Conservation (phyloP, 2,113 vertebrate genomes). For the Cyphomyrus discorhynchus region DNA sequence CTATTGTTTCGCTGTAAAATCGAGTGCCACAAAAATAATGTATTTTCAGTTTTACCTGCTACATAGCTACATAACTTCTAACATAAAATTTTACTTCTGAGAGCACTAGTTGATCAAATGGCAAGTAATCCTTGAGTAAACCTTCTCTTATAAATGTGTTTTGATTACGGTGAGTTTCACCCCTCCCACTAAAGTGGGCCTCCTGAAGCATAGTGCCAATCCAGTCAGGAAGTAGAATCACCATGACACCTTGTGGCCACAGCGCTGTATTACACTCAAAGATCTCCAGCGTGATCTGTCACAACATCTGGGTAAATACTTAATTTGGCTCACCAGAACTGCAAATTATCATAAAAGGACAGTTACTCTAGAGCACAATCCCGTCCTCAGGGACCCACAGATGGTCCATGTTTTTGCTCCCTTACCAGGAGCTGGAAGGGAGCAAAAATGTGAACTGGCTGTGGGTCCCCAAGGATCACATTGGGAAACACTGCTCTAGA, state of each 20-base stretch:
- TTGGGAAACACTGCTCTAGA: not conserved
- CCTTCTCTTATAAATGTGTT: not conserved
- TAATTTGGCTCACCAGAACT: not conserved
- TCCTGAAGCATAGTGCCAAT: not conserved
- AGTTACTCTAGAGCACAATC: not conserved
- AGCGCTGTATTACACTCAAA: not conserved
- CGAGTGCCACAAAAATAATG: not conserved
- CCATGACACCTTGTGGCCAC: not conserved
- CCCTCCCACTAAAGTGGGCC: not conserved
- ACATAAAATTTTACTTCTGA: not conserved
- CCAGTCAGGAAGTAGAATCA: not conserved
- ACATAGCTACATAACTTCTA: not conserved
- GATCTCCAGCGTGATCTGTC: not conserved
- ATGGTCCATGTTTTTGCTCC: not conserved
- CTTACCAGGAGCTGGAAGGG: not conserved
- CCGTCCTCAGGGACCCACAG: not conserved
- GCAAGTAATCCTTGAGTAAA: not conserved
- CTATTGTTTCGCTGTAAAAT: not conserved
- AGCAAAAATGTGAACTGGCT: not conserved
- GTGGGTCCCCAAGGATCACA: not conserved
- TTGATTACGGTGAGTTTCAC: not conserved
- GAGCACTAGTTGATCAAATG: not conserved
- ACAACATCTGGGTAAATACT: not conserved
- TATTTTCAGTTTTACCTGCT: not conserved
- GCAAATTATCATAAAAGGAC: not conserved